Percentiles rank a stretch among this genome's conserved stretches.
phyloP scores from a whole-genome alignment of 2,888 invertebrate genomes.

The Kuschelorhynchus macadamiae region DNA sequence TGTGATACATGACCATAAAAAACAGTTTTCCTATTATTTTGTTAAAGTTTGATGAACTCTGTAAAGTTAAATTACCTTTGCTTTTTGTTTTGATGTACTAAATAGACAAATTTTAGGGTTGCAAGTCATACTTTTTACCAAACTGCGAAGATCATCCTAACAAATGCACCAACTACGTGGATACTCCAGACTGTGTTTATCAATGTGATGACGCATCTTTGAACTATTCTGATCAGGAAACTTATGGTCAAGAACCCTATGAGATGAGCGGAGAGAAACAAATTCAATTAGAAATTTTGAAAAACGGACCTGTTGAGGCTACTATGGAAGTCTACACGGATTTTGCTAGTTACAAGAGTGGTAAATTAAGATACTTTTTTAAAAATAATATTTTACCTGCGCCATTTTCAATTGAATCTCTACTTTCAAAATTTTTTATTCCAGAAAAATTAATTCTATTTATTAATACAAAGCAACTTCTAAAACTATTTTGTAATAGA shows the following conservation, averaged over 20 bases:
- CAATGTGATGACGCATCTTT: constrained; percentile 33
- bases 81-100: too few species aligned
- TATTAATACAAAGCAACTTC: too few species aligned
- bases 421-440: too few species aligned
- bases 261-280: constrained; percentile 64
- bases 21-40: too few species aligned
- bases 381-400: too few species aligned
- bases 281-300: constrained; percentile 84
- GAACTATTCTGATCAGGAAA: constrained; percentile 14
- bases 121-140: constrained; percentile 47
- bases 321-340: constrained; percentile 89
- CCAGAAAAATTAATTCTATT: too few species aligned
- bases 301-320: constrained; percentile 88
- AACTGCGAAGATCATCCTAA: constrained; percentile 43
- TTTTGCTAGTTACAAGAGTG: constrained; percentile 67
- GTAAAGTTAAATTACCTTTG: too few species aligned
- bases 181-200: constrained; percentile 39
- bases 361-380: too few species aligned
- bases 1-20: too few species aligned
- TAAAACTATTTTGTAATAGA: too few species aligned
- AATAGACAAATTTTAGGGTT: constrained; percentile 36
- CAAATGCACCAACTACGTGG: constrained; percentile 41
- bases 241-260: constrained; percentile 26
- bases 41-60: too few species aligned
- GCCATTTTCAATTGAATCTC: too few species aligned